Base-by-base conservation (phyloP, 2,888 invertebrate species). In the Epirrhoe tristata region DNA sequence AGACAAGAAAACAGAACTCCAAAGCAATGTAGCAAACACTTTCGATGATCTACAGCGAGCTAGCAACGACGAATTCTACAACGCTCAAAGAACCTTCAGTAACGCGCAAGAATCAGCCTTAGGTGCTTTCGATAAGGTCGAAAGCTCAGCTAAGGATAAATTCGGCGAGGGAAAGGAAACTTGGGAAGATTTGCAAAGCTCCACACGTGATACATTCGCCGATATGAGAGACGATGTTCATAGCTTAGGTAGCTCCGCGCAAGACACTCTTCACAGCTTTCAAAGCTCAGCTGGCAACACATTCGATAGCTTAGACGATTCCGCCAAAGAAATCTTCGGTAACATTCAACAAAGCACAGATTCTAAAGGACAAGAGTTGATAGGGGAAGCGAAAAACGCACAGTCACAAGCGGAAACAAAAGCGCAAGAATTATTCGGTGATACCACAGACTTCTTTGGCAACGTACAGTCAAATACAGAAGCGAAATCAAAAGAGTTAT, bases 241-340 rank as follows among this genome's bases (percentile, higher is more conserved):
- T 69, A 88, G 89, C 58, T 74, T 90, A 60, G 92, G 90, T 63
- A 91, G 79, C 73, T 92, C 92, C 4, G 85, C 90, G 0, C 92
- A 93, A 71, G 93, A 93, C 61, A 93, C 93, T 36, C 71, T 93
- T 71, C 90, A 89, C 70, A 93, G 93, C 73, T 91, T 93, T 80
- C 93, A 93, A 74, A 93, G 93, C 76, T 93, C 93, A 4, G 92
- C 93, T 1, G 93, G 93, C 5, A 90, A 93, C 65, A 93, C 93
- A 1, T 93, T 93, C 58, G 93, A 92, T 59, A 93, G 93, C 72
- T 82, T 93, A 60, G 93, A 93, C 48, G 91, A 93, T 71, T 93
- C 93, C 0, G 84, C 88, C 0, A 82, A 83, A 56, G 87, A 92
- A 71, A 83, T 85, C 43, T 73, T 85, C 6, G 85, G 86, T 5